A percentile compares a stretch with the other conserved stretches of the same genome.
Evolutionary conservation across 2,888 invertebrate genomes (phyloP).

Genomic region (Heliconius ethilla): DNA sequence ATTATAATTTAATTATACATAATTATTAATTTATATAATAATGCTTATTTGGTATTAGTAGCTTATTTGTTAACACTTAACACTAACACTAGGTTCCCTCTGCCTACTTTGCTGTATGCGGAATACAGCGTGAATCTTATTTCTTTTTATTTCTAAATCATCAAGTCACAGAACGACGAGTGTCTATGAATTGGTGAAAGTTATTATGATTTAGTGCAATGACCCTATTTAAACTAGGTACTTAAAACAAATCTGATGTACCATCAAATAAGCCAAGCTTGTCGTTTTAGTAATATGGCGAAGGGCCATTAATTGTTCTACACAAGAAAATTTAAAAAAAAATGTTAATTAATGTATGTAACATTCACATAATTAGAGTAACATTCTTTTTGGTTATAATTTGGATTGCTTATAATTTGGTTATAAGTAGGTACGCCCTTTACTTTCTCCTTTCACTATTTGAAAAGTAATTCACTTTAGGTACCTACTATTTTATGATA

Average conservation of each 20-base stretch:
- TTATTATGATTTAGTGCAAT: slow-evolving; percentile 6
- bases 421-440: not conserved
- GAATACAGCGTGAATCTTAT: too few relatives aligned
- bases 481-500: too few relatives aligned
- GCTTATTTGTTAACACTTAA: too few relatives aligned
- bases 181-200: not conserved
- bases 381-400: not conserved
- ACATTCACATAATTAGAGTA: not conserved
- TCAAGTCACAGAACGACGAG: not conserved
- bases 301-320: not conserved
- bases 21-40: too few relatives aligned
- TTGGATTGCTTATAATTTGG: not conserved
- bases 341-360: not conserved
- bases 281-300: not conserved
- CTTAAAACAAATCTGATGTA: not conserved
- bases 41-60: too few relatives aligned
- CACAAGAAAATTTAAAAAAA: not conserved
- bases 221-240: not conserved
- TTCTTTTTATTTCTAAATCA: slow-evolving; percentile 5
- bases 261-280: not conserved
- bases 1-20: too few relatives aligned
- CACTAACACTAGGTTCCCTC: too few relatives aligned
- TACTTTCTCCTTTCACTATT: slow-evolving; percentile 21
- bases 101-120: too few relatives aligned
- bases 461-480: not conserved